Conservation (phyloP, 2,888 invertebrate species). For the Xestia c-nigrum region DNA sequence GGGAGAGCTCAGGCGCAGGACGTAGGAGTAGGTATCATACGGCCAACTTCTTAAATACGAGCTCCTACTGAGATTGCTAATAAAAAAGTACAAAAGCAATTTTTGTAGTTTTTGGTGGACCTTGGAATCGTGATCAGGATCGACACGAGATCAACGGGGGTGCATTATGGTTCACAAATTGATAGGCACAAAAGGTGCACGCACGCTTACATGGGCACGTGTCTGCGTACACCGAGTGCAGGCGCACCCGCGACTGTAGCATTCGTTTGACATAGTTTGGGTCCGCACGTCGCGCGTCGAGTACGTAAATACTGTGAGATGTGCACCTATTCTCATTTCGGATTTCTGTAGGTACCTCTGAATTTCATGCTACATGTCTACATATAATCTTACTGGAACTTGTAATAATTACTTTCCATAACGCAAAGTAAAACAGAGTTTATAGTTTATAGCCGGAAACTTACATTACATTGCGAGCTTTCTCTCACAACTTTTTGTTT, state of each 20-base stretch:
- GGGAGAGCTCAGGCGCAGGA: neutral
- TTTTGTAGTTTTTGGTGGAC: neutral
- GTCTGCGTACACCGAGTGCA: conserved; percentile 8
- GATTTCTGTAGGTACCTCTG: neutral
- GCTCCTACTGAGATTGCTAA: neutral
- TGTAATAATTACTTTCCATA: neutral
- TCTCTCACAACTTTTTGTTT: neutral
- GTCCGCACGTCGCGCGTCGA: neutral
- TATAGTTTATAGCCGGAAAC: neutral
- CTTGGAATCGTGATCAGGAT: neutral
- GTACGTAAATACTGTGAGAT: neutral
- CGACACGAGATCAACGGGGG: neutral
- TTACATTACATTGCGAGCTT: neutral
- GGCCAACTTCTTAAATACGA: neutral
- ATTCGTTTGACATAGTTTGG: neutral
- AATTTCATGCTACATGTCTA: neutral
- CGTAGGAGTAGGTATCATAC: neutral
- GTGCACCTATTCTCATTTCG: neutral
- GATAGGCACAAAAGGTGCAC: neutral
- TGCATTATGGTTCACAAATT: neutral
- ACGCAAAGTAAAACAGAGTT: neutral
- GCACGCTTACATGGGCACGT: neutral
- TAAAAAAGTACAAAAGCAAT: neutral
- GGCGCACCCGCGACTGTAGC: neutral
- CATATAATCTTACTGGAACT: neutral